A percentile compares a stretch with the other conserved stretches of the same genome.
Conservation (phyloP, 1,140 invertebrate species). For the Theocolax elegans region DNA sequence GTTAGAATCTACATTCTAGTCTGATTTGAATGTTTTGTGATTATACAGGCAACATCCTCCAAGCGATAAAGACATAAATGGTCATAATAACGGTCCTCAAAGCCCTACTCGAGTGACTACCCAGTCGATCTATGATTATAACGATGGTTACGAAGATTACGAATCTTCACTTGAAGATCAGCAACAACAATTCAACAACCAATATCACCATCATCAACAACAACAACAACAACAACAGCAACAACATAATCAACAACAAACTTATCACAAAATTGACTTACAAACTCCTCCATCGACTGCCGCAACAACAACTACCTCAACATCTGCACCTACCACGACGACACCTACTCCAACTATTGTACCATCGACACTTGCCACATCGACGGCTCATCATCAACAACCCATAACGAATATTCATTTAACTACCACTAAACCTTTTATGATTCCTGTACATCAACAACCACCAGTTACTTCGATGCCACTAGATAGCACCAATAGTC, state of each 20-base stretch:
- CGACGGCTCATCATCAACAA: neutral
- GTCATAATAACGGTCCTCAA: slow-evolving; percentile 44
- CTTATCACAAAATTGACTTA: too few species aligned
- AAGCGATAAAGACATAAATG: slow-evolving; percentile 39
- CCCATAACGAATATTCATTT: neutral
- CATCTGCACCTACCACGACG: slow-evolving; percentile 11
- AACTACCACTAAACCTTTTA: slow-evolving; percentile 4
- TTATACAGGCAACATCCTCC: neutral
- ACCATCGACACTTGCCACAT: neutral
- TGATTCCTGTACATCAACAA: slow-evolving; percentile 1
- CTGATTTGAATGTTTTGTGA: too few species aligned
- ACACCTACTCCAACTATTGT: neutral
- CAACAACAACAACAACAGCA: slow-evolving; percentile 10
- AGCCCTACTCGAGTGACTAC: slow-evolving; percentile 31
- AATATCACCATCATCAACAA: slow-evolving; percentile 1
- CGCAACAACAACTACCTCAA: slow-evolving; percentile 10
- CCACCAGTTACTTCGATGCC: slow-evolving; percentile 54
- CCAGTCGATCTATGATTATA: slow-evolving; percentile 39
- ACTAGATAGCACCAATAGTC: slow-evolving; percentile 44
- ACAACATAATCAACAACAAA: neutral
- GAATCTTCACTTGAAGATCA: slow-evolving; percentile 41
- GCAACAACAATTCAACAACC: neutral
- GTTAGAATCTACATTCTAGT: too few species aligned
- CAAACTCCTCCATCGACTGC: slow-evolving; percentile 9
- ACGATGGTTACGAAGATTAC: slow-evolving; percentile 58